A percentile compares a stretch with the other conserved stretches of the same genome.
These are phyloP conservation scores for Falco punctatus DNA, from an alignment of 2,113 vertebrate species.

Conservation along the genomic window DNA sequence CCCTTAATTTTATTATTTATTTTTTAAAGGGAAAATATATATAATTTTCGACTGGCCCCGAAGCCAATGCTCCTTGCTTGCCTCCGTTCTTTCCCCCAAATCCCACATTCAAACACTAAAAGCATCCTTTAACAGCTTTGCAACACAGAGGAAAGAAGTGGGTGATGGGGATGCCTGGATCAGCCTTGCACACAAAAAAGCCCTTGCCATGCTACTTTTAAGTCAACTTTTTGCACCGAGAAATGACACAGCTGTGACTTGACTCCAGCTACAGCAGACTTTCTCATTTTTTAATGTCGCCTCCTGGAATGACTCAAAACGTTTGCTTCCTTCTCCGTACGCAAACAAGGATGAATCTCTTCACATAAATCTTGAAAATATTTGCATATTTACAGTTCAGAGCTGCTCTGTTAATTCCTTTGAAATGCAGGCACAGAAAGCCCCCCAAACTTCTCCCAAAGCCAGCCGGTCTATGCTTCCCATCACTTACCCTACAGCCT, in stretches of 20 bases:
- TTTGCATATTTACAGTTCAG: not conserved
- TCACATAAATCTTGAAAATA: not conserved
- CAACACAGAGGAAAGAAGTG: not conserved
- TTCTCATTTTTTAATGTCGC: not conserved
- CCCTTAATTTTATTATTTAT: not conserved
- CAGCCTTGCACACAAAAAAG: not conserved
- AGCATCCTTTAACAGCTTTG: not conserved
- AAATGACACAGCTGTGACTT: not conserved
- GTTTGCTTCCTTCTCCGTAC: not conserved
- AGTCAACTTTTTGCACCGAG: not conserved
- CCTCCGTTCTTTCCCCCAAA: not conserved
- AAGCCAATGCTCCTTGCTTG: not conserved
- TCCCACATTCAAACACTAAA: not conserved
- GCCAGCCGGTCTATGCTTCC: not conserved
- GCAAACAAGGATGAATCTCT: not conserved
- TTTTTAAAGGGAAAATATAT: not conserved
- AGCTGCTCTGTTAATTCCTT: not conserved
- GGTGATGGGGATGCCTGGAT: not conserved
- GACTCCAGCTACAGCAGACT: not conserved
- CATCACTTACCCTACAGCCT: not conserved
- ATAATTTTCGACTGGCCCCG: not conserved
- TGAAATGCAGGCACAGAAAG: not conserved
- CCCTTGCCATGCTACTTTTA: not conserved
- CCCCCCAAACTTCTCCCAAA: accelerated
- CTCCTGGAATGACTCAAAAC: not conserved